These are phyloP conservation scores for Sebastes paucispinis DNA, from an alignment of 2,797 vertebrate species.

Conservation along the genomic window DNA sequence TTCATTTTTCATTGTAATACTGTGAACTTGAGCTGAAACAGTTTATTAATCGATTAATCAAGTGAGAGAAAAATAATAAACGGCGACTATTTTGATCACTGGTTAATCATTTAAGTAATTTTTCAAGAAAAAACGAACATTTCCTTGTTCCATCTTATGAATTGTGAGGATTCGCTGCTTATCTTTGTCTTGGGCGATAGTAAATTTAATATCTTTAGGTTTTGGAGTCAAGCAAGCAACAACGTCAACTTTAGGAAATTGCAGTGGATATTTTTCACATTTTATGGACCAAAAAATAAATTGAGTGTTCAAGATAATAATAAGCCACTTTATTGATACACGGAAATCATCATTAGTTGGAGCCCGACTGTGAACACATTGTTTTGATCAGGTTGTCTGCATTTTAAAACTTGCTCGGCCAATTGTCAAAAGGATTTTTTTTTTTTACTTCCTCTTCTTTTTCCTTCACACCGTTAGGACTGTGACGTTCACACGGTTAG, in stretches of 20 bases:
- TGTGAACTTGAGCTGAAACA: neutral
- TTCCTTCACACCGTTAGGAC: neutral
- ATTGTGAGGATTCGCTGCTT: neutral
- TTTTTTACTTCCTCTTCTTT: neutral
- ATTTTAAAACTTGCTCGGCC: neutral
- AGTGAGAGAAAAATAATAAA: neutral
- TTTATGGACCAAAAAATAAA: neutral
- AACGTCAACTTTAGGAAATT: neutral
- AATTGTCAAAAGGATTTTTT: neutral
- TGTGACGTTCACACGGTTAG: neutral
- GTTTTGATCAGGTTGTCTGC: neutral
- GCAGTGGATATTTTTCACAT: neutral
- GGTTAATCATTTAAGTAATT: too few species aligned
- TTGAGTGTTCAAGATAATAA: neutral
- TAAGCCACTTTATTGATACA: neutral
- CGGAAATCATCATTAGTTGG: neutral
- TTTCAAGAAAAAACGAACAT: neutral
- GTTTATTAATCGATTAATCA: neutral
- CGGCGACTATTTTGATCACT: neutral
- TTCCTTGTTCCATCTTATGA: neutral
- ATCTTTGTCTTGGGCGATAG: neutral
- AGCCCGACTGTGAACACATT: neutral
- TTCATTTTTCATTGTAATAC: neutral
- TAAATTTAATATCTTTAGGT: neutral
- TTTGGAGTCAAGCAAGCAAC: neutral